Conservation (phyloP, 2,113 vertebrate genomes). For the Propithecus coquereli region DNA sequence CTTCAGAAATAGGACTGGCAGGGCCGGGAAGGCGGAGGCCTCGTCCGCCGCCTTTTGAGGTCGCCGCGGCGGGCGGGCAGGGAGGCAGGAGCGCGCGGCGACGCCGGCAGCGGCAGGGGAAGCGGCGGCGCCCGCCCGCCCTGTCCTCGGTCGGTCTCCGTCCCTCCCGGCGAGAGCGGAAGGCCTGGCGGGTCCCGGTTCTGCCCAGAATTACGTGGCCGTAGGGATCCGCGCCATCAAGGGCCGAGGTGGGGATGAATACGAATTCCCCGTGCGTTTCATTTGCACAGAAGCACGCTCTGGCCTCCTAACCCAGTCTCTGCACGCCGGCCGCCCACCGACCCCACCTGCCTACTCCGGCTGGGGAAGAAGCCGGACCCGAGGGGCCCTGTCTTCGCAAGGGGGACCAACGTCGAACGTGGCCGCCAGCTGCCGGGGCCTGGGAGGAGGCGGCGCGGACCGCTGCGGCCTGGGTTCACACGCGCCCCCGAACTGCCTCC, state of each 20-base stretch:
- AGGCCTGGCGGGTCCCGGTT: neutral
- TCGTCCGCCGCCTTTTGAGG: neutral
- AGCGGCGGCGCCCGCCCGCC: neutral
- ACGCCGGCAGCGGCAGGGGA: neutral
- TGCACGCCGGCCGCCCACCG: neutral
- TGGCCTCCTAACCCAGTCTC: neutral
- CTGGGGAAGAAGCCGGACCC: neutral
- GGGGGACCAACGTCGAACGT: neutral
- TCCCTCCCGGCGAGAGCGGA: neutral
- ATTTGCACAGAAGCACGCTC: neutral
- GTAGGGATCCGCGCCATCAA: neutral
- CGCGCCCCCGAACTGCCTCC: conserved; percentile 1
- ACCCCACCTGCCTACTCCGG: neutral
- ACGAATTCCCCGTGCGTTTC: neutral
- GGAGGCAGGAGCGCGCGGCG: too few species aligned
- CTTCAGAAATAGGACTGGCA: neutral
- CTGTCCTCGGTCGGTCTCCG: too few species aligned
- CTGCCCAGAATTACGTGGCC: neutral
- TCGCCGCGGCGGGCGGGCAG: neutral
- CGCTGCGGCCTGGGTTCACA: neutral
- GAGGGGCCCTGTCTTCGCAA: neutral
- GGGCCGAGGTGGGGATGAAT: neutral
- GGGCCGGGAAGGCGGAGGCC: neutral
- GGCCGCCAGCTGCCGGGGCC: neutral
- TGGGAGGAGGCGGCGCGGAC: neutral